A percentile compares a stretch with the other conserved stretches of the same genome.
Evolutionary conservation across 2,888 invertebrate species (phyloP).

Genomic region (Drosophila dives): DNA sequence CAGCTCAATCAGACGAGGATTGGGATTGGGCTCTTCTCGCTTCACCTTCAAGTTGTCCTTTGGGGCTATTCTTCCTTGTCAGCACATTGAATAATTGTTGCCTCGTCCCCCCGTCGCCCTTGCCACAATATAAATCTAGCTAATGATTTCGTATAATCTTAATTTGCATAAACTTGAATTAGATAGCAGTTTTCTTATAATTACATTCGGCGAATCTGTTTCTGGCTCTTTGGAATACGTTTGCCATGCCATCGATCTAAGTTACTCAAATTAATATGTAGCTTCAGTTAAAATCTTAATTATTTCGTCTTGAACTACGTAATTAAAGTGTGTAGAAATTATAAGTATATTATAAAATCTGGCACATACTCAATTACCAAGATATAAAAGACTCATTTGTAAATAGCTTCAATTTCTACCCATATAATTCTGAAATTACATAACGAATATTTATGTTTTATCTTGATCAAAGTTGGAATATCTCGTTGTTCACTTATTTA

Average conservation of each 20-base stretch:
- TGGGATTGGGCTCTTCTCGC: conserved; percentile 11
- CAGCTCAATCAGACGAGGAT: conserved; percentile 31
- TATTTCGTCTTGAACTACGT: neutral
- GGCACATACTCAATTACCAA: neutral
- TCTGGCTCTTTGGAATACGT: neutral
- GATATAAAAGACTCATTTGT: neutral
- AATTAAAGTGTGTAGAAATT: neutral
- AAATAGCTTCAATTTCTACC: neutral
- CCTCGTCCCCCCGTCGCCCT: neutral
- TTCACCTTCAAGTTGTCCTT: conserved; percentile 27
- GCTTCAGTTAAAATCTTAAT: neutral
- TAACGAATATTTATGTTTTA: neutral
- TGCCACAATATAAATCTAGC: conserved; percentile 26
- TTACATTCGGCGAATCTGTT: conserved; percentile 4
- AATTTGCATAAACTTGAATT: conserved; percentile 50
- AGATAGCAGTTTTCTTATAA: conserved; percentile 26
- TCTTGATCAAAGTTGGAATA: neutral
- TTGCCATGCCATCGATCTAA: neutral
- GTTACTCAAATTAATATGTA: neutral
- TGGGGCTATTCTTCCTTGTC: conserved; percentile 51
- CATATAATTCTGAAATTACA: conserved; percentile 9
- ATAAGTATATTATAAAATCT: neutral
- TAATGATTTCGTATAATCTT: conserved; percentile 48
- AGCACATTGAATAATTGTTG: conserved; percentile 42
- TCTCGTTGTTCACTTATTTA: conserved; percentile 1